These are phyloP conservation scores for Drosophila trichaetosa DNA, from an alignment of 2,888 invertebrate species.

Conservation along the genomic window DNA sequence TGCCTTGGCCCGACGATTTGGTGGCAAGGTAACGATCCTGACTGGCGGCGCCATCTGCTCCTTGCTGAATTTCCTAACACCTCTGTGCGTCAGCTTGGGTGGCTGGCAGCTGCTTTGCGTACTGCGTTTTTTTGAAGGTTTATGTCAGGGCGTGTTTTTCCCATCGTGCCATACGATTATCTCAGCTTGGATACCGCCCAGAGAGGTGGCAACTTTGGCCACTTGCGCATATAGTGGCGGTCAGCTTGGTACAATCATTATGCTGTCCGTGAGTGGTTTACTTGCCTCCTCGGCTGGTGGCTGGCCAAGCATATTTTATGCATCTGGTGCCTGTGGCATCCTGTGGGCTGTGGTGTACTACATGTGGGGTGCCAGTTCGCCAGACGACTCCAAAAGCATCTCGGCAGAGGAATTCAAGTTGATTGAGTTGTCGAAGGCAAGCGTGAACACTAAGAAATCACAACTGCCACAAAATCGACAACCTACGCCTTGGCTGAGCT, in stretches of 20 bases:
- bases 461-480: conserved; percentile 74
- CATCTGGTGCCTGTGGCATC: conserved; percentile 88
- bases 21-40: conserved; percentile 88
- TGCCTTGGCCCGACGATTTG: conserved; percentile 89
- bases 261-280: conserved; percentile 91
- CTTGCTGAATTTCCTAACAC: conserved; percentile 88
- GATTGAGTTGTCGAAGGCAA: conserved; percentile 86
- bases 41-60: conserved; percentile 87
- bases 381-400: conserved; percentile 88
- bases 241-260: conserved; percentile 91
- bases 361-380: conserved; percentile 89
- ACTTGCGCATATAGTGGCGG: conserved; percentile 90
- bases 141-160: conserved; percentile 89
- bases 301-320: conserved; percentile 92
- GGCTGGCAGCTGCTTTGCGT: conserved; percentile 87
- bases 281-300: conserved; percentile 89
- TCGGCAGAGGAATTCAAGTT: conserved; percentile 88
- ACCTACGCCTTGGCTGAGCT: conserved; percentile 90
- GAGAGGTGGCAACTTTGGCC: conserved; percentile 88
- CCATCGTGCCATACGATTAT: conserved; percentile 89
- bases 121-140: conserved; percentile 88
- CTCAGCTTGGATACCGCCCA: conserved; percentile 89
- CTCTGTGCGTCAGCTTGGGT: conserved; percentile 88
- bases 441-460: conserved; percentile 36
- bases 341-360: conserved; percentile 89